Percentiles rank a stretch among this genome's conserved stretches.
These are phyloP conservation scores for Opisthocomus hoazin DNA, from an alignment of 2,113 vertebrate genomes.

Conservation along the genomic window DNA sequence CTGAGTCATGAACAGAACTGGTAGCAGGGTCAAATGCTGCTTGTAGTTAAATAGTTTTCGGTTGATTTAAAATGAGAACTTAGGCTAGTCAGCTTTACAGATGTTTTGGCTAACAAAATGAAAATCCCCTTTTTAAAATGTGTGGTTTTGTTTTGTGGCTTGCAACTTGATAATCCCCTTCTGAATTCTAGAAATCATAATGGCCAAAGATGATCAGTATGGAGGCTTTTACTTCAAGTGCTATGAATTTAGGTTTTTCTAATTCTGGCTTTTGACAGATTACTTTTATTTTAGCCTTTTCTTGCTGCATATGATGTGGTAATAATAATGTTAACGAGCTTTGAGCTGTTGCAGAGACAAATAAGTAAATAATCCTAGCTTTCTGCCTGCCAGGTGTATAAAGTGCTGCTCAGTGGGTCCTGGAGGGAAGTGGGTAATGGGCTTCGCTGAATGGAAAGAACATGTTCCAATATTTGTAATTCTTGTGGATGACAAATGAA, in stretches of 20 bases:
- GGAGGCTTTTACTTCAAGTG: neutral
- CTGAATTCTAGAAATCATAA: neutral
- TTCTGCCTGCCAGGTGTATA: neutral
- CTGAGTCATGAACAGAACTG: neutral
- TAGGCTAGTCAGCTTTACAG: neutral
- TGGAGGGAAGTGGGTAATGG: neutral
- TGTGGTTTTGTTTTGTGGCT: neutral
- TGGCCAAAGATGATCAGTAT: neutral
- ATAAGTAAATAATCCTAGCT: neutral
- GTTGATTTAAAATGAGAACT: neutral
- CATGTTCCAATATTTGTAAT: neutral
- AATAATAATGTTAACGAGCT: neutral
- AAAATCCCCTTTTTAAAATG: neutral
- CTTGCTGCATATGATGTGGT: neutral
- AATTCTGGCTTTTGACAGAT: neutral
- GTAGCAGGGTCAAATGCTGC: neutral
- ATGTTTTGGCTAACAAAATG: neutral
- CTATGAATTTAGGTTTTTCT: neutral
- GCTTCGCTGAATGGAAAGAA: neutral
- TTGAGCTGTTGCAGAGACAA: neutral
- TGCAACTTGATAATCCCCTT: neutral
- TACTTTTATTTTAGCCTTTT: neutral
- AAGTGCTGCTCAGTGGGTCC: neutral
- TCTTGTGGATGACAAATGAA: neutral
- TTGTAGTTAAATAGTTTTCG: neutral